phyloP scores from a whole-genome alignment of 1,140 invertebrate species.

The Pemphigus obesinymphae region DNA sequence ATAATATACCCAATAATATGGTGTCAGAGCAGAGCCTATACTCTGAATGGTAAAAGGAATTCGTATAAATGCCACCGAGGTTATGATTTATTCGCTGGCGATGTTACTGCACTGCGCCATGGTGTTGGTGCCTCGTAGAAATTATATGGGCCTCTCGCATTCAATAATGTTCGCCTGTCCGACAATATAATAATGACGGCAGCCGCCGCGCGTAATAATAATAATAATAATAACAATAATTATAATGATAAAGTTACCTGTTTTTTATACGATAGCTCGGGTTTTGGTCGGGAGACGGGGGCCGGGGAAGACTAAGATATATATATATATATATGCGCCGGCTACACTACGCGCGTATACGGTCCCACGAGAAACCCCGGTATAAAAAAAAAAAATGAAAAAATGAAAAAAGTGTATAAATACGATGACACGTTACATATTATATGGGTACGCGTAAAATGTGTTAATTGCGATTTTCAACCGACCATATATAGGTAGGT shows the following conservation, averaged over 20 bases:
- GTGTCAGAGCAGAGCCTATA: no score
- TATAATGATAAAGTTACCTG: conserved; percentile 39
- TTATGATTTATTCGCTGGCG: conserved; percentile 36
- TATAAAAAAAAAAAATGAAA: neutral
- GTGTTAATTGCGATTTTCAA: neutral
- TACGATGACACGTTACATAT: neutral
- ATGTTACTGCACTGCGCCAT: neutral
- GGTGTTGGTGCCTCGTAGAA: neutral
- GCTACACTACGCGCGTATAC: neutral
- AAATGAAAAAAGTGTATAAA: neutral
- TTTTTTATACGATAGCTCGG: conserved; percentile 20
- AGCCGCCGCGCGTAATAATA: conserved; percentile 32
- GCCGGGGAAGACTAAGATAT: neutral
- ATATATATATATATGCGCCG: neutral
- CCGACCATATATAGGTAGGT: neutral
- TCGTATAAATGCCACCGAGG: conserved; percentile 38
- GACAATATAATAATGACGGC: conserved; percentile 28
- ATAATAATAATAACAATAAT: conserved; percentile 40
- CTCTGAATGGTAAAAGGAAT: conserved; percentile 22
- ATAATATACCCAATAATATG: conserved; percentile 24
- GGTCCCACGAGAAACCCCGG: neutral
- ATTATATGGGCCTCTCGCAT: conserved; percentile 35
- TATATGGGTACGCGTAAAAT: neutral
- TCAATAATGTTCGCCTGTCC: conserved; percentile 40
- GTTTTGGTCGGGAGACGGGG: neutral